phyloP scores from a whole-genome alignment of 2,888 invertebrate species.

The Platycnemis pennipes region DNA sequence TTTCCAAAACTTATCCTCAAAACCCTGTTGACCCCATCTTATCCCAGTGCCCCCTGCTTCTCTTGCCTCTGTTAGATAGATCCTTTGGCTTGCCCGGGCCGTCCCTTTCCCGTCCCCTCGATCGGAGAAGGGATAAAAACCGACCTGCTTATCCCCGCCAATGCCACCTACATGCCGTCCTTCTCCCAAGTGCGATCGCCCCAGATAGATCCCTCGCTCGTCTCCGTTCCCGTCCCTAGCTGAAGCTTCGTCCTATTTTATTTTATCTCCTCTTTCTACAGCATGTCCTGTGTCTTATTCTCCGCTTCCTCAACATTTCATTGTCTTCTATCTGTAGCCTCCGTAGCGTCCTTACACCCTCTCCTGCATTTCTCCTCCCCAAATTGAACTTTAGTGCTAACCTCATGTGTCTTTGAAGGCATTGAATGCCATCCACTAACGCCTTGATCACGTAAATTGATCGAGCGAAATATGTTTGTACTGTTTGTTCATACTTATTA shows the following conservation, averaged over 20 bases:
- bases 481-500: too few relatives aligned
- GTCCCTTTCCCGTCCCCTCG: neutral
- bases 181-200: neutral
- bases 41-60: neutral
- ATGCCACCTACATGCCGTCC: neutral
- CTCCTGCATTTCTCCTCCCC: too few relatives aligned
- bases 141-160: conserved; percentile 33
- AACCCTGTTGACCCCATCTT: conserved; percentile 1
- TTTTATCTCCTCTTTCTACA: neutral
- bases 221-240: neutral
- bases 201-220: neutral
- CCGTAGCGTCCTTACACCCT: too few relatives aligned
- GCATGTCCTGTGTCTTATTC: too few relatives aligned
- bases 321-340: too few relatives aligned
- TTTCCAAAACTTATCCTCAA: conserved; percentile 32
- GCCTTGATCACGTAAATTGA: too few relatives aligned
- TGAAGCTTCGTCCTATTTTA: neutral
- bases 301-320: too few relatives aligned
- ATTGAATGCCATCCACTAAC: too few relatives aligned
- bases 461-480: too few relatives aligned
- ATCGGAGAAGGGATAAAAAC: conserved; percentile 37
- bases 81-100: neutral
- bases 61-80: neutral
- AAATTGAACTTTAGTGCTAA: too few relatives aligned
- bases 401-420: too few relatives aligned